These are phyloP conservation scores for Heterohyrax brucei DNA, from an alignment of 2,797 vertebrate genomes.

Conservation along the genomic window DNA sequence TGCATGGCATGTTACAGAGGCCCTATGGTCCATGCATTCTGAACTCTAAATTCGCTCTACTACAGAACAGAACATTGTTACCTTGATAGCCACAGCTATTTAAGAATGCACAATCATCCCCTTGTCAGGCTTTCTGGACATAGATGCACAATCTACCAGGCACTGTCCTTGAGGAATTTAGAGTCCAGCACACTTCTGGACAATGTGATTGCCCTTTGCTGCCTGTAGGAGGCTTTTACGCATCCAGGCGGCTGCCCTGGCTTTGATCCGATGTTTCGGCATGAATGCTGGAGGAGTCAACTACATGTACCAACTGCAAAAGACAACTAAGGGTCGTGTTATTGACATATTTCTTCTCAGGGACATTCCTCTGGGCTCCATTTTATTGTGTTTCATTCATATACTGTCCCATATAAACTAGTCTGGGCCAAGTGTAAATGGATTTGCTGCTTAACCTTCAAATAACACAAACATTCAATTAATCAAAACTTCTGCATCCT, in stretches of 20 bases:
- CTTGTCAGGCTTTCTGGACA: neutral
- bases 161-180: neutral
- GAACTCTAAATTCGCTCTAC: neutral
- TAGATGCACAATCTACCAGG: neutral
- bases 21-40: neutral
- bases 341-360: constrained; percentile 66
- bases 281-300: neutral
- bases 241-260: neutral
- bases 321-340: constrained; percentile 67
- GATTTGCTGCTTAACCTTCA: constrained; percentile 74
- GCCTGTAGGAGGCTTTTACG: neutral
- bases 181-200: neutral
- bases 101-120: neutral
- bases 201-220: neutral
- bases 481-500: constrained; percentile 61
- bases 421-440: constrained; percentile 75
- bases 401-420: constrained; percentile 72
- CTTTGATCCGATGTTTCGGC: constrained; percentile 43
- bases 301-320: neutral
- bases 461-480: constrained; percentile 65
- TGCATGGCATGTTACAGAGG: neutral
- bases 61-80: neutral
- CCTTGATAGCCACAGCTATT: neutral
- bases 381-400: constrained; percentile 78
- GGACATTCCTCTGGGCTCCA: constrained; percentile 74